Percentiles rank a stretch among this genome's conserved stretches.
Conservation (phyloP, 2,797 vertebrate genomes). For the Chelonia mydas region DNA sequence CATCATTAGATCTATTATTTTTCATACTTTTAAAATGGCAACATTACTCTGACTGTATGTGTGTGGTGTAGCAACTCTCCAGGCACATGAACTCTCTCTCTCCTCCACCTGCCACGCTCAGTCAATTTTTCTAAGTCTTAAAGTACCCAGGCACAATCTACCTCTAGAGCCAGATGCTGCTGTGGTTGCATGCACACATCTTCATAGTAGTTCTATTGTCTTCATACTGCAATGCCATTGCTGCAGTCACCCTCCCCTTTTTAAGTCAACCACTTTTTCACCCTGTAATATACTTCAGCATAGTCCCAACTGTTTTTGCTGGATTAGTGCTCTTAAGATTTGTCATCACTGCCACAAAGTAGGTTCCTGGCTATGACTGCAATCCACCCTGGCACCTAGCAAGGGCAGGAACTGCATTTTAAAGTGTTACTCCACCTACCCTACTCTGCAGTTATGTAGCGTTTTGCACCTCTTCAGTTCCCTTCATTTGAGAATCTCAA, state of each 20-base stretch:
- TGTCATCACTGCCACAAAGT: neutral
- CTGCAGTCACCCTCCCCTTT: neutral
- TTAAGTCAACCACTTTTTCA: neutral
- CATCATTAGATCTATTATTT: neutral
- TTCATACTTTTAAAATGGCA: neutral
- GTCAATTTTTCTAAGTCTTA: neutral
- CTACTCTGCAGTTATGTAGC: neutral
- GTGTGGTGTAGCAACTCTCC: neutral
- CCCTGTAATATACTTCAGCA: neutral
- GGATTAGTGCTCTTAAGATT: too few species aligned
- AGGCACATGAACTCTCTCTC: neutral
- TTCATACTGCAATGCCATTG: neutral
- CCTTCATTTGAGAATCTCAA: neutral
- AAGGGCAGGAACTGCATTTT: neutral
- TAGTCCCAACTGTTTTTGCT: neutral
- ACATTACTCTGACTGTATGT: neutral
- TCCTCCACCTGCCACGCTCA: neutral
- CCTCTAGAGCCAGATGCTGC: neutral
- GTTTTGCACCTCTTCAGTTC: neutral
- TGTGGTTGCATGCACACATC: rapidly evolving
- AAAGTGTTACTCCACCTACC: neutral
- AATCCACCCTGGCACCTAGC: neutral
- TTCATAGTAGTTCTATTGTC: neutral
- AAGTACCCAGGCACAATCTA: neutral
- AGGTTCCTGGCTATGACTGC: neutral